phyloP scores from a whole-genome alignment of 2,888 invertebrate species.

The Mythimna vitellina region DNA sequence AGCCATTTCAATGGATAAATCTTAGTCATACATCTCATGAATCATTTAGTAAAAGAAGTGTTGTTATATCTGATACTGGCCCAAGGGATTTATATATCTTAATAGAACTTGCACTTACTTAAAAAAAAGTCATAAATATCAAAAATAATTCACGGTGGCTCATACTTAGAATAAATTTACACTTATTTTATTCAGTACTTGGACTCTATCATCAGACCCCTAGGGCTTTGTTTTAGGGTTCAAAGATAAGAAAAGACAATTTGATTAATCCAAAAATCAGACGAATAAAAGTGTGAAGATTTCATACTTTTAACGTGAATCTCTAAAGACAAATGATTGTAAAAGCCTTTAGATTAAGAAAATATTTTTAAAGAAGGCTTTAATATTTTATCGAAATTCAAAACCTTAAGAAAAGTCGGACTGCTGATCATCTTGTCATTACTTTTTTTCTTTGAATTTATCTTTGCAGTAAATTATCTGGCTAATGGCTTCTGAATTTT shows the following conservation, averaged over 20 bases:
- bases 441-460: background rate
- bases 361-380: constrained; percentile 15
- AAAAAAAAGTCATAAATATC: constrained; percentile 11
- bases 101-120: background rate
- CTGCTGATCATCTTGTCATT: background rate
- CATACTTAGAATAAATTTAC: constrained; percentile 6
- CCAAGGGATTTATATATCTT: constrained; percentile 11
- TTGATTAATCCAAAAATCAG: constrained; percentile 23
- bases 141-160: constrained; percentile 8
- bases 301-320: constrained; percentile 17
- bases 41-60: background rate
- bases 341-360: constrained; percentile 16
- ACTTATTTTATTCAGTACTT: constrained; percentile 8
- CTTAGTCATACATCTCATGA: background rate
- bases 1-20: background rate
- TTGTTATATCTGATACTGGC: background rate
- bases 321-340: constrained; percentile 18
- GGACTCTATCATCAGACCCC: background rate
- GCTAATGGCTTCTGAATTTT: background rate
- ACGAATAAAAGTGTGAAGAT: constrained; percentile 8
- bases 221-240: constrained; percentile 17
- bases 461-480: background rate
- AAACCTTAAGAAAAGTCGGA: background rate
- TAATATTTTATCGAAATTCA: constrained; percentile 3
- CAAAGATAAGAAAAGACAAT: constrained; percentile 3